These are phyloP conservation scores for Goniozus legneri DNA, from an alignment of 1,140 invertebrate genomes.

Conservation along the genomic window DNA sequence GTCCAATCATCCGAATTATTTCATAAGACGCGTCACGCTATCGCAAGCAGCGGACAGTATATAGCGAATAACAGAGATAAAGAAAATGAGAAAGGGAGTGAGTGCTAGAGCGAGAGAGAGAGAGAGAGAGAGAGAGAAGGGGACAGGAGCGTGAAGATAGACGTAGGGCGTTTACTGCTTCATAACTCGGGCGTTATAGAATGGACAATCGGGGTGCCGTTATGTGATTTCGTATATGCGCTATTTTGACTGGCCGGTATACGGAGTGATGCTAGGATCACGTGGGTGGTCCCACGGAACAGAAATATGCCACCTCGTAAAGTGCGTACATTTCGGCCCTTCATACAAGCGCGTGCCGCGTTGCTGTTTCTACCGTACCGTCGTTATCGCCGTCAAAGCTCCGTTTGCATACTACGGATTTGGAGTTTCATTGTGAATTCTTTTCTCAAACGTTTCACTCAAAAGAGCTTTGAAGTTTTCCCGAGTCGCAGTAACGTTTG, in stretches of 20 bases:
- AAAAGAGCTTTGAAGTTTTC: too few species aligned
- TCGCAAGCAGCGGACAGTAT: too few species aligned
- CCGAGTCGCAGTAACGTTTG: too few species aligned
- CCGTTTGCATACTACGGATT: not conserved
- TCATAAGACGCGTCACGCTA: conserved; percentile 38
- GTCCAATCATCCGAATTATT: conserved; percentile 54
- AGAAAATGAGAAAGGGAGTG: conserved; percentile 8
- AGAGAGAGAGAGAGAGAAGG: conserved; percentile 15
- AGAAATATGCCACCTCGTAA: conserved; percentile 53
- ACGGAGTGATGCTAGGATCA: conserved; percentile 20
- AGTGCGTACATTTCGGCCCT: conserved; percentile 43
- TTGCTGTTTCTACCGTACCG: conserved; percentile 9
- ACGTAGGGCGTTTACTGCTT: conserved; percentile 49
- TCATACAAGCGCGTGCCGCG: conserved; percentile 20
- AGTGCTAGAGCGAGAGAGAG: conserved; percentile 3
- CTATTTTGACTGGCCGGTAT: conserved; percentile 52
- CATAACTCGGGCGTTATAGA: conserved; percentile 44
- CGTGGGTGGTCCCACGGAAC: conserved; percentile 43
- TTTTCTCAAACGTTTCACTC: too few species aligned
- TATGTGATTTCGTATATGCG: conserved; percentile 54
- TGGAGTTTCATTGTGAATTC: conserved; percentile 3
- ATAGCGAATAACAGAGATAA: not conserved
- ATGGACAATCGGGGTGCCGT: conserved; percentile 53
- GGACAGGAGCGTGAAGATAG: conserved; percentile 12
- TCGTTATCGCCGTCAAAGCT: not conserved